These are phyloP conservation scores for Cacatua alba DNA, from an alignment of 2,113 vertebrate species.

Conservation along the genomic window DNA sequence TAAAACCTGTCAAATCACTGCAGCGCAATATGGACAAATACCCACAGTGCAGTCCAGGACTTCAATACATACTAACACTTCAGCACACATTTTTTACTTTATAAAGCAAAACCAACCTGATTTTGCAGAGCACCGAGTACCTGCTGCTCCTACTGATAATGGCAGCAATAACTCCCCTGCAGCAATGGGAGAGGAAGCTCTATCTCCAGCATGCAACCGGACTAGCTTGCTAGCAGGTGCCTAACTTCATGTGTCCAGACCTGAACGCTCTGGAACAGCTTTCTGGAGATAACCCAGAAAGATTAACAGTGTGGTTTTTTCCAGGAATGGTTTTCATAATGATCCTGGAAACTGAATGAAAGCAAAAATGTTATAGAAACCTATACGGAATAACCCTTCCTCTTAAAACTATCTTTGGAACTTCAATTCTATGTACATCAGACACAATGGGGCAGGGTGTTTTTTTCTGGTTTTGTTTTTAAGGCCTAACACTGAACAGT, in stretches of 20 bases:
- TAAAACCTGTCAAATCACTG: not conserved
- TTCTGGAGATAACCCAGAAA: not conserved
- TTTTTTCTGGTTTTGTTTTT: not conserved
- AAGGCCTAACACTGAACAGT: not conserved
- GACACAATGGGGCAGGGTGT: not conserved
- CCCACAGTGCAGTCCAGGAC: not conserved
- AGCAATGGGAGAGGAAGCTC: not conserved
- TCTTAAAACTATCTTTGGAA: not conserved
- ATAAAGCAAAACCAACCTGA: not conserved
- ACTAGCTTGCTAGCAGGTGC: slow-evolving; percentile 13
- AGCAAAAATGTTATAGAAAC: not conserved
- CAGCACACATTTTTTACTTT: not conserved
- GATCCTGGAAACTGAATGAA: not conserved
- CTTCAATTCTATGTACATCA: not conserved
- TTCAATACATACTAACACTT: not conserved
- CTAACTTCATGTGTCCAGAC: not conserved
- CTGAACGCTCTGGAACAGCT: not conserved
- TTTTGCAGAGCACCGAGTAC: not conserved
- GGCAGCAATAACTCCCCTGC: not conserved
- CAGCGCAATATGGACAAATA: not conserved
- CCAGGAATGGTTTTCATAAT: not conserved
- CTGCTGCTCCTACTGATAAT: not conserved
- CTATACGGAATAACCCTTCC: not conserved
- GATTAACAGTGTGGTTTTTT: not conserved
- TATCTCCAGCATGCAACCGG: not conserved